Conservation (phyloP, 2,113 vertebrate genomes). For the Lepisosteus oculatus region DNA sequence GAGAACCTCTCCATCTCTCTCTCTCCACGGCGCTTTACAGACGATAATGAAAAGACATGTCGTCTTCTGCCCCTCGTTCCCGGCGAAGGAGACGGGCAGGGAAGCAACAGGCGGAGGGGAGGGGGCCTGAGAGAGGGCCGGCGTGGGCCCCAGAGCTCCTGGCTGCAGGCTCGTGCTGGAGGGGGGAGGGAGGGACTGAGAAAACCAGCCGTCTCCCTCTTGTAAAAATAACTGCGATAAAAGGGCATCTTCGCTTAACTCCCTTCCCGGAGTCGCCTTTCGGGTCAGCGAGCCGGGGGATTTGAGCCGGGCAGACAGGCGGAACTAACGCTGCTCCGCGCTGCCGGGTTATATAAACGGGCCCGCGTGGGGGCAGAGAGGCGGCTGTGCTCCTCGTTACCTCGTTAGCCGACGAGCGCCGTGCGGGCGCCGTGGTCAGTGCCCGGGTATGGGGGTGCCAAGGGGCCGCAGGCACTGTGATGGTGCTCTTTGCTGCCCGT, state of each 20-base stretch:
- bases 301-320: too few species aligned
- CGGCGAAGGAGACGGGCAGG: neutral
- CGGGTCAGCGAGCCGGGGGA: too few species aligned
- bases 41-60: slow-evolving; percentile 52
- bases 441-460: slow-evolving; percentile 19
- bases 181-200: slow-evolving; percentile 7
- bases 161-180: slow-evolving; percentile 37
- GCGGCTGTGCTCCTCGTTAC: too few species aligned
- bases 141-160: neutral
- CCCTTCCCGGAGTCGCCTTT: too few species aligned
- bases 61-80: slow-evolving; percentile 34
- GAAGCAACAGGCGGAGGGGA: slow-evolving; percentile 23
- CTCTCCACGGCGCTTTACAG: slow-evolving; percentile 31
- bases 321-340: too few species aligned
- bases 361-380: too few species aligned
- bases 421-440: too few species aligned
- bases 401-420: neutral
- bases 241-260: too few species aligned
- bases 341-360: too few species aligned
- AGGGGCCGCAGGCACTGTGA: neutral
- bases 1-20: slow-evolving; percentile 18
- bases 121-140: slow-evolving; percentile 2
- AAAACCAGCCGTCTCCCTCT: neutral
- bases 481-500: neutral
- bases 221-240: neutral